Percentiles rank a stretch among this genome's conserved stretches.
Evolutionary conservation across 2,113 vertebrate genomes (phyloP).

Genomic region (Paradoxurus hermaphroditus): DNA sequence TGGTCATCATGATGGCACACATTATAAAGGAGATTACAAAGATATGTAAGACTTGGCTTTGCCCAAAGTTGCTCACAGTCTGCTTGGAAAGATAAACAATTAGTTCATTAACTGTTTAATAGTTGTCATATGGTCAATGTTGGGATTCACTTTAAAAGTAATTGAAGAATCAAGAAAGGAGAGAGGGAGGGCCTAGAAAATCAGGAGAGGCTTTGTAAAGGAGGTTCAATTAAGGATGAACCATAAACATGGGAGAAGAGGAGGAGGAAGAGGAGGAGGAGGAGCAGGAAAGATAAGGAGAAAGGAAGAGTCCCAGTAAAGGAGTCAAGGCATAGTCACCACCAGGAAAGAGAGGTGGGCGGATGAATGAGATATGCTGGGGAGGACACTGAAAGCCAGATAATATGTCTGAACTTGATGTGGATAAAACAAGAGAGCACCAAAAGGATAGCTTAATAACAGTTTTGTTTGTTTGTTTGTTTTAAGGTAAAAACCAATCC

Average conservation of each 20-base stretch:
- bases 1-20: no score
- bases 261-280: background rate
- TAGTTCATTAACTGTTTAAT: background rate
- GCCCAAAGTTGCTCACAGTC: background rate
- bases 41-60: background rate
- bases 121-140: background rate
- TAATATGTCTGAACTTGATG: background rate
- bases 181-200: background rate
- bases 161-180: background rate
- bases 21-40: background rate
- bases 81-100: background rate
- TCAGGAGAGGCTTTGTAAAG: background rate
- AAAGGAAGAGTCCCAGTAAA: no score
- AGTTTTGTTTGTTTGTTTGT: background rate
- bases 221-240: background rate
- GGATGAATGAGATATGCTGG: background rate
- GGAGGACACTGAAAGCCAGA: background rate
- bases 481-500: background rate
- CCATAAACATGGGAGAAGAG: background rate
- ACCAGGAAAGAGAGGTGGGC: background rate
- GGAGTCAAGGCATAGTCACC: background rate
- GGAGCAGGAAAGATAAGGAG: background rate
- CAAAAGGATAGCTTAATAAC: background rate
- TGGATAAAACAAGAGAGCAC: background rate
- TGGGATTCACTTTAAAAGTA: background rate